Evolutionary conservation across 2,797 vertebrate species (phyloP).

Genomic region (Hippocampus kuda): DNA sequence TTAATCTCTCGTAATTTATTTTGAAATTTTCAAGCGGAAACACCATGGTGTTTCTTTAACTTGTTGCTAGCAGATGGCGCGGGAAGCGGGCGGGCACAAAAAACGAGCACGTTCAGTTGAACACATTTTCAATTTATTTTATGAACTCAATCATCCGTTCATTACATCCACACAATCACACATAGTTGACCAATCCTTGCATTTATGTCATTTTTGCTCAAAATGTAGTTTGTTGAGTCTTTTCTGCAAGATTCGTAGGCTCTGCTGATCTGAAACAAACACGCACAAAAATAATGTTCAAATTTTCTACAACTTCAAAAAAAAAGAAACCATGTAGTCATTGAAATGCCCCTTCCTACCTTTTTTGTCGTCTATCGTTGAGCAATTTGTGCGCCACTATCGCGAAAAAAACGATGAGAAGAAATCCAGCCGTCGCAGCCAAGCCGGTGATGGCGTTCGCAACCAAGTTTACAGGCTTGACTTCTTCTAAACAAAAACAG

Average conservation of each 20-base stretch:
- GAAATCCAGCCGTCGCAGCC: slow-evolving; percentile 48
- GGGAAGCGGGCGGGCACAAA: slow-evolving; percentile 34
- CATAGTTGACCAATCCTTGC: background rate
- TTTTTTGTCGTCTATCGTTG: slow-evolving; percentile 10
- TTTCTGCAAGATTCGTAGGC: background rate
- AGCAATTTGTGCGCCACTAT: slow-evolving; percentile 1
- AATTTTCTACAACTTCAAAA: background rate
- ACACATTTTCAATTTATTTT: background rate
- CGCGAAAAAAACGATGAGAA: slow-evolving; percentile 38
- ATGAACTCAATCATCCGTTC: background rate
- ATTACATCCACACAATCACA: background rate
- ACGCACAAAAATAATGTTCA: background rate
- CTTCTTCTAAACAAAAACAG: slow-evolving; percentile 7
- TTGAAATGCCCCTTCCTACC: slow-evolving; percentile 20
- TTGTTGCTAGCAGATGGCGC: slow-evolving; percentile 8
- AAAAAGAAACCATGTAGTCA: background rate
- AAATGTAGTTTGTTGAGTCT: slow-evolving; percentile 26
- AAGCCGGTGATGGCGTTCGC: slow-evolving; percentile 35
- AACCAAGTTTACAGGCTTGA: background rate
- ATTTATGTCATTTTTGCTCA: slow-evolving; percentile 11
- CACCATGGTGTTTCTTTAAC: accelerated
- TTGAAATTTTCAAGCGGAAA: slow-evolving; percentile 17
- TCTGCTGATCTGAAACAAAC: slow-evolving; percentile 36
- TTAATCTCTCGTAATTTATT: no score
- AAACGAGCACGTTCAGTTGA: background rate